These are phyloP conservation scores for Thaleichthys pacificus DNA, from an alignment of 2,797 vertebrate species.

Conservation along the genomic window DNA sequence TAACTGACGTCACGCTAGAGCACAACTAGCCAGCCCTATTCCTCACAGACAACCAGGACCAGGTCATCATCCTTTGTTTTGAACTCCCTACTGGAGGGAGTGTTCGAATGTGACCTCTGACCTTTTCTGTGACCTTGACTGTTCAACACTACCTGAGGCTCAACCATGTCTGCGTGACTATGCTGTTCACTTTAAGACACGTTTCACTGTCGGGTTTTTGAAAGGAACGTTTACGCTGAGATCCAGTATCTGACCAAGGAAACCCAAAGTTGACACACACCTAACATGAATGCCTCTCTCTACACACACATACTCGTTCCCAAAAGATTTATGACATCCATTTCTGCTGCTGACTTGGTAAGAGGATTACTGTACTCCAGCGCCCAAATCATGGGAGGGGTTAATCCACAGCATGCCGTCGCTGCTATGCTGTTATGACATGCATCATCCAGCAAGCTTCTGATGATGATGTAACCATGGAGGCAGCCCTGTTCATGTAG, in stretches of 20 bases:
- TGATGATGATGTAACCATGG: slow-evolving; percentile 60
- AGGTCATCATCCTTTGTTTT: not conserved
- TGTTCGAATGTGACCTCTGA: not conserved
- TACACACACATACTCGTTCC: slow-evolving; percentile 17
- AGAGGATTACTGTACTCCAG: slow-evolving; percentile 64
- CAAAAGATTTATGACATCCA: slow-evolving; percentile 52
- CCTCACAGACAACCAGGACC: too few species aligned
- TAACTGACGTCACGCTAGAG: too few species aligned
- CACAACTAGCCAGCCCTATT: not conserved
- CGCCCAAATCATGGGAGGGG: slow-evolving; percentile 59
- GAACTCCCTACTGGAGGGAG: not conserved
- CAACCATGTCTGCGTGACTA: not conserved
- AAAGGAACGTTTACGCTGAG: too few species aligned
- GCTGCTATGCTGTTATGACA: slow-evolving; percentile 58
- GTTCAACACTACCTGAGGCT: not conserved
- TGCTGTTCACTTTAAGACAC: too few species aligned
- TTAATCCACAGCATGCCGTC: slow-evolving; percentile 72
- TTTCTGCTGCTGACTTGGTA: slow-evolving; percentile 55
- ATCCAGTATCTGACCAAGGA: too few species aligned
- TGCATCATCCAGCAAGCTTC: slow-evolving; percentile 27
- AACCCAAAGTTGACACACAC: not conserved
- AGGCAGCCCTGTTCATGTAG: slow-evolving; percentile 15
- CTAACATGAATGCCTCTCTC: not conserved
- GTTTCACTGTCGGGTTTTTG: too few species aligned
- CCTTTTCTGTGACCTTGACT: not conserved